Evolutionary conservation across 2,888 invertebrate species (phyloP), one percentile per base, ranked within the genome.

Genomic region (Desoria tigrina): DNA sequence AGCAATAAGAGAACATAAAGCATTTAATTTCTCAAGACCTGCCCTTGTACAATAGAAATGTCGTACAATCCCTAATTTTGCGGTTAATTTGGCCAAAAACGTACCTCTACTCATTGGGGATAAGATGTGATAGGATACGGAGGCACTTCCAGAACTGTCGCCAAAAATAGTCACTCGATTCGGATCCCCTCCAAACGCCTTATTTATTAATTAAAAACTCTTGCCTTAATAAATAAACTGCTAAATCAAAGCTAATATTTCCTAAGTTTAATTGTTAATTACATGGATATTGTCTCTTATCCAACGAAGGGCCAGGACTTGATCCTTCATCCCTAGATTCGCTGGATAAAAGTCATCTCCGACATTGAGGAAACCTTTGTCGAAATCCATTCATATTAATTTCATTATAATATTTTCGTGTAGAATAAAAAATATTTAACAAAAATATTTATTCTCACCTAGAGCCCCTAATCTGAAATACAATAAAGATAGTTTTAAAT

Each of bases 271-370:
- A 32, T 32, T 32, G 11, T 7, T 11, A 32, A 32, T 32, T 32
- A 32, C 32, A 1, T 21, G 23, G 50, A 60, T 65, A 42, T 67
- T 67, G 21, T 64, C 63, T 49, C 69, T 26, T 37, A 72, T 65
- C 74, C 74, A 74, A 32, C 63, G 42, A 6, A 73, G 39, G 0
- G 69, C 69, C 14, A 69, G 51, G 1, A 69, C 67, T 61, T 73
- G 73, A 58, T 73, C 73, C 23, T 68, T 71, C 61, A 73, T 66
- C 18, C 73, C 73, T 11, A 73, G 57, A 56, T 73, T 73, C 1
- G 64, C 66, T n/a, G 69, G 58, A 21, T 61, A 65, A 4, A 51
- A 37, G 4, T 62, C 55, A 50, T 71, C 71, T 6, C 71, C 71
- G 1, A 65, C 62, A 27, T 69, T 71, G 0, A 71, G 39, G 32